These are phyloP conservation scores for Pterophyllum scalare DNA, from an alignment of 2,113 vertebrate species.

Conservation along the genomic window DNA sequence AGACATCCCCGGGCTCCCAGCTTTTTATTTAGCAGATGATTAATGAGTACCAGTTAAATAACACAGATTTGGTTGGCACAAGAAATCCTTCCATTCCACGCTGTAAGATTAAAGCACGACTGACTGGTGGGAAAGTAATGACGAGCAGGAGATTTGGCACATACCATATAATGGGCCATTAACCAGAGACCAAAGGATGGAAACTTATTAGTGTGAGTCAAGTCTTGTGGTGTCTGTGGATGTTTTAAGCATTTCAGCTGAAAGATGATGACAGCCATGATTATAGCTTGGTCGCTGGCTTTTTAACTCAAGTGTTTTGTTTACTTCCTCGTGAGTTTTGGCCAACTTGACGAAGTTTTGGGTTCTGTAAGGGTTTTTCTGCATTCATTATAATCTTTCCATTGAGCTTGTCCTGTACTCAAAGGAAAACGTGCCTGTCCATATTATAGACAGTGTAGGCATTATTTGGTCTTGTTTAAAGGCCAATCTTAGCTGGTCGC, in stretches of 20 bases:
- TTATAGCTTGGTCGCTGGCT: not conserved
- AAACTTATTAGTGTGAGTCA: slow-evolving; percentile 2
- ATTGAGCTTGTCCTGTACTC: not conserved
- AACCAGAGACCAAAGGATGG: not conserved
- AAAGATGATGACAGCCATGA: not conserved
- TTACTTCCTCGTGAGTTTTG: not conserved
- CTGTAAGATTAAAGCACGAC: not conserved
- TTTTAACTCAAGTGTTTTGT: not conserved
- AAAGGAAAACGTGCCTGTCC: not conserved
- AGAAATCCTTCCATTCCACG: not conserved
- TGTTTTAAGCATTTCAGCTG: not conserved
- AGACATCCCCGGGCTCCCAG: not conserved
- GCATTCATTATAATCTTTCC: not conserved
- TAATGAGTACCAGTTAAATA: not conserved
- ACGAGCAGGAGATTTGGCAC: not conserved
- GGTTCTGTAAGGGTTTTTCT: not conserved
- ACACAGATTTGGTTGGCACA: not conserved
- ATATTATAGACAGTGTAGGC: not conserved
- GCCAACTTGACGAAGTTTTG: not conserved
- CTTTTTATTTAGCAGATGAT: not conserved
- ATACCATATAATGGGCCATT: not conserved
- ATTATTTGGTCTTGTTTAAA: not conserved
- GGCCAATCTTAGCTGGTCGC: not conserved
- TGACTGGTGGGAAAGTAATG: not conserved
- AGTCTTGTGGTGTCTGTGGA: not conserved